Evolutionary conservation across 35 echinoderm and acorn worm genomes (phyloP).

Genomic region (Amphiura filiformis): DNA sequence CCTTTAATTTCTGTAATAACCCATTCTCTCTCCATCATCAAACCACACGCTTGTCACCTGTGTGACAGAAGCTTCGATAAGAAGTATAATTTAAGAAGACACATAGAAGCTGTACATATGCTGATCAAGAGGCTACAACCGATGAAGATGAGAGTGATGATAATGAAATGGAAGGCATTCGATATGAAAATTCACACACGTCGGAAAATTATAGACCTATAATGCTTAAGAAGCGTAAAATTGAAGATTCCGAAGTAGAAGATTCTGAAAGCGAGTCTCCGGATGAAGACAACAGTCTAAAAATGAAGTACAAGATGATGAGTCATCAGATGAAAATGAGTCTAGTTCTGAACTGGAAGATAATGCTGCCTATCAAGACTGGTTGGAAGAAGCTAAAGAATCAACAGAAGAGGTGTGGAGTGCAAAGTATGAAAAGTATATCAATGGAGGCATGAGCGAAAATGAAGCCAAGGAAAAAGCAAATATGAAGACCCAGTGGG

Average conservation of each 20-base stretch:
- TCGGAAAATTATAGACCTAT: no score
- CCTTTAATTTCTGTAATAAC: no score
- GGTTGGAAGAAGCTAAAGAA: not conserved
- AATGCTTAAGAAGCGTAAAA: not conserved
- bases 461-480: slow-evolving; percentile 19
- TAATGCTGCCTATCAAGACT: not conserved
- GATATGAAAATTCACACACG: no score
- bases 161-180: no score
- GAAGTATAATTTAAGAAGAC: not conserved
- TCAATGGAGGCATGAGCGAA: not conserved
- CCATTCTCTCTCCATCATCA: not conserved
- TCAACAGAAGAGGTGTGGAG: not conserved
- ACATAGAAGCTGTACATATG: not conserved
- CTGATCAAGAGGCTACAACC: not conserved
- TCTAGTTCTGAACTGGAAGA: not conserved
- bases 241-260: not conserved
- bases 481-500: slow-evolving; percentile 20
- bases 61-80: not conserved
- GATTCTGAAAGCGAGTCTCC: no score
- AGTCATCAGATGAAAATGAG: no score
- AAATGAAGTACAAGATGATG: no score
- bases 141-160: no score
- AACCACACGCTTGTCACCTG: not conserved
- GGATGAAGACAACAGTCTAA: no score
- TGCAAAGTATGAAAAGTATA: not conserved